phyloP scores from a whole-genome alignment of 2,797 vertebrate species.

The Peromyscus aztecus region DNA sequence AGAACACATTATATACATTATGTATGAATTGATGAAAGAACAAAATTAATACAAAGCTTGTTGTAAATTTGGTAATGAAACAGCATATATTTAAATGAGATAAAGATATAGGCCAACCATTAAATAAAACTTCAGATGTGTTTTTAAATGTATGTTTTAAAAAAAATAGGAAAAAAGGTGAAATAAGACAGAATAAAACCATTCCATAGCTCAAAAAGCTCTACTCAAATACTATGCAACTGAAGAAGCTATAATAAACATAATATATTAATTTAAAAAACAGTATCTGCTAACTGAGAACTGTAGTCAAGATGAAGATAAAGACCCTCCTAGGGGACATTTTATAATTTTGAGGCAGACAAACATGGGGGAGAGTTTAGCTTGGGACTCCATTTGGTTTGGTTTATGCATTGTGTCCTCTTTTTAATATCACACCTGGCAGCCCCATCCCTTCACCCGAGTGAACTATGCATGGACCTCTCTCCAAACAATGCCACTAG shows the following conservation, averaged over 20 bases:
- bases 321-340: not conserved
- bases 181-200: not conserved
- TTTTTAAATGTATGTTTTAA: not conserved
- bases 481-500: not conserved
- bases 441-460: not conserved
- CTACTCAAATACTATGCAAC: not conserved
- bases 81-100: not conserved
- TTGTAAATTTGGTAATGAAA: not conserved
- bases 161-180: not conserved
- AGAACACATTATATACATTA: not conserved
- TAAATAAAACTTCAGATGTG: not conserved
- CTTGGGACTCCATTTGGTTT: not conserved
- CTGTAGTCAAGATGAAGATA: not conserved
- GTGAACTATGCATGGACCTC: not conserved
- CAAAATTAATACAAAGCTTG: not conserved
- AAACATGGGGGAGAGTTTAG: not conserved
- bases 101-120: not conserved
- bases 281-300: constrained; percentile 10
- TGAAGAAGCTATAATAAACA: not conserved
- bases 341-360: not conserved
- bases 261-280: not conserved
- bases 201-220: not conserved
- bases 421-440: not conserved
- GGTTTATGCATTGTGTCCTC: not conserved
- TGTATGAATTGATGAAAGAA: not conserved